phyloP scores from a whole-genome alignment of 2,113 vertebrate species.

The Caracal caracal region DNA sequence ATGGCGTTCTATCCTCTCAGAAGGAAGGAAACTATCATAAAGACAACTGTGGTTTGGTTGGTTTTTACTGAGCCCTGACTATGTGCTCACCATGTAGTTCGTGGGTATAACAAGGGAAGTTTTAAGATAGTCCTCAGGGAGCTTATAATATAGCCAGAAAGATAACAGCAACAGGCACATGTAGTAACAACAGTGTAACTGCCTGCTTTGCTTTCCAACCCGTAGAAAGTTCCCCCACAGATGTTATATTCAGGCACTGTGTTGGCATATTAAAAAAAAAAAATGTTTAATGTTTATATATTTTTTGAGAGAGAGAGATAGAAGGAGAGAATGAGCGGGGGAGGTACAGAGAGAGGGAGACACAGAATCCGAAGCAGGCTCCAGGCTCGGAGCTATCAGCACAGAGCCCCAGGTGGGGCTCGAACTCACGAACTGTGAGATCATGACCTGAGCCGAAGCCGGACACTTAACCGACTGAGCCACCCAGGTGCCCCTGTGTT shows the following conservation, averaged over 20 bases:
- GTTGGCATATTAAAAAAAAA: neutral
- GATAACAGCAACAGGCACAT: neutral
- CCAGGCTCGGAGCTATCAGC: too few species aligned
- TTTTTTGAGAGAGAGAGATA: too few species aligned
- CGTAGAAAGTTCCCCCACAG: neutral
- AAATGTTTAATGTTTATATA: too few species aligned
- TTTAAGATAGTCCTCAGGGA: neutral
- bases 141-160: neutral
- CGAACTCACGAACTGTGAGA: too few species aligned
- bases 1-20: constrained; percentile 54
- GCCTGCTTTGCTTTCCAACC: neutral
- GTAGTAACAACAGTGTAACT: neutral
- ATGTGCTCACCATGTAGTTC: neutral
- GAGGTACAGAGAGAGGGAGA: too few species aligned
- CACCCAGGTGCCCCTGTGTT: too few species aligned
- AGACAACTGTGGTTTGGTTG: neutral
- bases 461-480: too few species aligned
- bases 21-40: neutral
- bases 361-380: too few species aligned
- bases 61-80: constrained; percentile 8
- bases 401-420: too few species aligned
- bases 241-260: neutral
- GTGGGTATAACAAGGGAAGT: neutral
- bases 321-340: too few species aligned
- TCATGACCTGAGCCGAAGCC: too few species aligned